Conservation (phyloP, 2,797 vertebrate genomes). For the Carcharodon carcharias region DNA sequence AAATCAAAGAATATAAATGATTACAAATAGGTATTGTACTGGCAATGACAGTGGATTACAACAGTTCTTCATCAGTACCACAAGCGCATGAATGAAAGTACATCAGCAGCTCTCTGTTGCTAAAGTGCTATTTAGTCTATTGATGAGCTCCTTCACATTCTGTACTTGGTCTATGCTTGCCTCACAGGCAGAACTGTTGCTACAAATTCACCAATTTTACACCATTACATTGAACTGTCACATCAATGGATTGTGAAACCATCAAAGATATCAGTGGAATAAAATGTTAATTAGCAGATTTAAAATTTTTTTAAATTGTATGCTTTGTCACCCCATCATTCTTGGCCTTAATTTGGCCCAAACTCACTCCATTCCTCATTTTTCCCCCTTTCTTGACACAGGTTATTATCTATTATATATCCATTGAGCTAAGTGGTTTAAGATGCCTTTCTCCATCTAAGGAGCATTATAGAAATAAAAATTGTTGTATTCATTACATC, state of each 20-base stretch:
- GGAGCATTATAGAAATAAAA: background rate
- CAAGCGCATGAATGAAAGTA: slow-evolving; percentile 7
- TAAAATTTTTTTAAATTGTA: background rate
- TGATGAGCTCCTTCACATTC: background rate
- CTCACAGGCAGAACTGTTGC: no score
- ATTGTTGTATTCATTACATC: background rate
- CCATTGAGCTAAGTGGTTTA: background rate
- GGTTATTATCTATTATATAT: background rate
- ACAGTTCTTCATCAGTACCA: background rate
- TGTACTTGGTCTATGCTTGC: background rate
- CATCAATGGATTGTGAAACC: background rate
- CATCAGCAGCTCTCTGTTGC: background rate
- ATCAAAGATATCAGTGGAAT: background rate
- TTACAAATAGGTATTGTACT: background rate
- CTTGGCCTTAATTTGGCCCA: background rate
- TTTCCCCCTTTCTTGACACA: background rate
- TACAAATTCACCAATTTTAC: background rate
- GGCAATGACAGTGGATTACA: background rate
- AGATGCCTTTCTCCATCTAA: background rate
- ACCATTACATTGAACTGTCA: background rate
- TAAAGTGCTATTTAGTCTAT: background rate
- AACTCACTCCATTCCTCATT: background rate
- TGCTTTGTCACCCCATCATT: background rate
- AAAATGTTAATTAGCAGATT: background rate
- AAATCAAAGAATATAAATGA: background rate